These are phyloP conservation scores for Microchirus variegatus DNA, from an alignment of 2,797 vertebrate genomes.

Conservation along the genomic window DNA sequence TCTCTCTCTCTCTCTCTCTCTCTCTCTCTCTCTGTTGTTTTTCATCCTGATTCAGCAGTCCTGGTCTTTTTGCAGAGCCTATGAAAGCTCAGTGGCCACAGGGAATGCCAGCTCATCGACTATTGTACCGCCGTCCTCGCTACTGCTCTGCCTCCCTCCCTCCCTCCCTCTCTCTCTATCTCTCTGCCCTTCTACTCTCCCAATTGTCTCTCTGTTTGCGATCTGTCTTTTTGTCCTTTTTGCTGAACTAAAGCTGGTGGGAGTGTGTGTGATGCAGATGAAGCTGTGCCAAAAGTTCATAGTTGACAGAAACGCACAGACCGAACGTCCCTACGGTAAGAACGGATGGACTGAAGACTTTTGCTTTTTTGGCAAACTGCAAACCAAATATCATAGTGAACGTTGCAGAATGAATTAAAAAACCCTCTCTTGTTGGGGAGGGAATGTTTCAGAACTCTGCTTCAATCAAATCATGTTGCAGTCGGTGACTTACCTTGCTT, in stretches of 20 bases:
- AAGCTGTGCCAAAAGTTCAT: constrained; percentile 49
- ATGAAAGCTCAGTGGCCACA: constrained; percentile 77
- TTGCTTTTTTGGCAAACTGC: constrained; percentile 41
- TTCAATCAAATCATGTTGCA: constrained; percentile 6
- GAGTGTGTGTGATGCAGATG: constrained; percentile 37
- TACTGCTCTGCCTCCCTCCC: constrained; percentile 51
- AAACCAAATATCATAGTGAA: constrained; percentile 43
- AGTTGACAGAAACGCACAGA: constrained; percentile 56
- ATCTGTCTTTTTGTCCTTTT: constrained; percentile 54
- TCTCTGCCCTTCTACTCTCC: constrained; percentile 52
- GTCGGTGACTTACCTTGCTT: constrained; percentile 46
- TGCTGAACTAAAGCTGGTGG: constrained; percentile 40
- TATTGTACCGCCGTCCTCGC: constrained; percentile 76
- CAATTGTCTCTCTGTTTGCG: constrained; percentile 50
- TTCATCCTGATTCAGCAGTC: constrained; percentile 84
- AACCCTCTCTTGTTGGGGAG: constrained; percentile 6
- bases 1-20: constrained; percentile 74
- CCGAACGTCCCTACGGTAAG: constrained; percentile 40
- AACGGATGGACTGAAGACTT: constrained; percentile 53
- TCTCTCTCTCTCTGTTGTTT: constrained; percentile 73
- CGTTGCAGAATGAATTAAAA: constrained; percentile 19
- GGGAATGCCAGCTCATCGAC: constrained; percentile 86
- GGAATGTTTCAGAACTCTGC: constrained; percentile 9
- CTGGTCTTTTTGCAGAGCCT: constrained; percentile 68
- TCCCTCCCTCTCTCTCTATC: constrained; percentile 42